A percentile compares a stretch with the other conserved stretches of the same genome.
These are phyloP conservation scores for Cirrhinus molitorella DNA, from an alignment of 2,797 vertebrate species.

Conservation along the genomic window DNA sequence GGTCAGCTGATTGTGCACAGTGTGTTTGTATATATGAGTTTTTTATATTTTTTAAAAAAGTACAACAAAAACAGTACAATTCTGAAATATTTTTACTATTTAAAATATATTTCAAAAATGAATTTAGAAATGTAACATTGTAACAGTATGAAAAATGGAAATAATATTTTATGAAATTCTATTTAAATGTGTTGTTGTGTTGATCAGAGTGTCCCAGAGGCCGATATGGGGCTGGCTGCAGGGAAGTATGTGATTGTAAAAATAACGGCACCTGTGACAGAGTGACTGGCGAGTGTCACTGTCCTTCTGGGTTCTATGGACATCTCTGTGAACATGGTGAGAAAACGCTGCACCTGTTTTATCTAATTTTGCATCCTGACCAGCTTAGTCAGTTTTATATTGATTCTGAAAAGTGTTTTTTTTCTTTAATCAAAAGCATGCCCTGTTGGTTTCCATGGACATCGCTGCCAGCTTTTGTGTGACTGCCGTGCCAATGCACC, in stretches of 20 bases:
- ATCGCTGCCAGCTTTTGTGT: slow-evolving; percentile 73
- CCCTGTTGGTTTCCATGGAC: slow-evolving; percentile 80
- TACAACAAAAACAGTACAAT: too few species aligned
- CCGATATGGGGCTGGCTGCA: slow-evolving; percentile 77
- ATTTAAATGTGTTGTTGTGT: slow-evolving; percentile 29
- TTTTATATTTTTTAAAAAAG: too few species aligned
- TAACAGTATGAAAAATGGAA: background rate
- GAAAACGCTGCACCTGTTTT: slow-evolving; percentile 28
- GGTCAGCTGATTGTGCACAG: too few species aligned
- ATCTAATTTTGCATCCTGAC: background rate
- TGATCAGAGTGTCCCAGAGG: slow-evolving; percentile 77
- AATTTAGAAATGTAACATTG: too few species aligned
- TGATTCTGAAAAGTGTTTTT: background rate
- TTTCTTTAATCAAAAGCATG: slow-evolving; percentile 73
- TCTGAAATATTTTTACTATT: too few species aligned
- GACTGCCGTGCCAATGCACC: slow-evolving; percentile 73
- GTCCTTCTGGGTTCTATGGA: slow-evolving; percentile 80
- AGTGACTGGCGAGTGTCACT: slow-evolving; percentile 75
- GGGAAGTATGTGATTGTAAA: slow-evolving; percentile 77
- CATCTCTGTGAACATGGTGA: slow-evolving; percentile 83
- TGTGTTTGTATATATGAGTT: too few species aligned
- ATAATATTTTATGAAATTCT: background rate
- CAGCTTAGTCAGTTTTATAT: background rate
- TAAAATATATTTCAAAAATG: too few species aligned
- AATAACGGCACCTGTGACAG: slow-evolving; percentile 75